These are phyloP conservation scores for Trachelus tabidus DNA, from an alignment of 2,888 invertebrate species.

Conservation along the genomic window DNA sequence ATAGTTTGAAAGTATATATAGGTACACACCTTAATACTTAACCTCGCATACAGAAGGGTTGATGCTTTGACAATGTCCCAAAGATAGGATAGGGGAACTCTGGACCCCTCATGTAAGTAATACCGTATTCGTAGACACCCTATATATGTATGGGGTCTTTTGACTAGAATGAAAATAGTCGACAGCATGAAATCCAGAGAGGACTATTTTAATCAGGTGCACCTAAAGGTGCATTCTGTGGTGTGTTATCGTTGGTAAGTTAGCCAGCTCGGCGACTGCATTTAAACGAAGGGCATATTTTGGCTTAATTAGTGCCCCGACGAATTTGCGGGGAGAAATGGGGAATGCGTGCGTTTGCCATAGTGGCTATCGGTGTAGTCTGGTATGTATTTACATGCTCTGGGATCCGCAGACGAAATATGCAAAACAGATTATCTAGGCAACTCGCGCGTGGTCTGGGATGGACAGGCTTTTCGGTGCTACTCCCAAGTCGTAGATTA, in stretches of 20 bases:
- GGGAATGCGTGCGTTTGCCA: neutral
- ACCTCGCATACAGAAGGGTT: neutral
- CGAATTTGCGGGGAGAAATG: slow-evolving; percentile 20
- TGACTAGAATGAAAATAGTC: neutral
- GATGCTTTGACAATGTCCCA: neutral
- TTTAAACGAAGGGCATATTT: slow-evolving; percentile 40
- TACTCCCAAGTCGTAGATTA: slow-evolving; percentile 41
- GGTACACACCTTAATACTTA: neutral
- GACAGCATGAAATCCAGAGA: neutral
- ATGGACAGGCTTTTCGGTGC: slow-evolving; percentile 38
- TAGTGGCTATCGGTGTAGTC: neutral
- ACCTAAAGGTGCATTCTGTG: neutral
- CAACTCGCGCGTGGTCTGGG: slow-evolving; percentile 38
- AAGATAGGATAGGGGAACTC: neutral
- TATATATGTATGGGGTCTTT: neutral
- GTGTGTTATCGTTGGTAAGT: slow-evolving; percentile 27
- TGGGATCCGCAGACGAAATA: slow-evolving; percentile 46
- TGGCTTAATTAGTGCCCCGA: slow-evolving; percentile 41
- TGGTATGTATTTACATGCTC: slow-evolving; percentile 49
- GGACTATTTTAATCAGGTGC: neutral
- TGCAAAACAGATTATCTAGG: slow-evolving; percentile 57
- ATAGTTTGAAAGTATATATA: neutral
- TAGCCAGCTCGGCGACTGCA: slow-evolving; percentile 23
- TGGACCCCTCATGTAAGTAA: neutral
- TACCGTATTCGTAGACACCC: neutral